A percentile compares a stretch with the other conserved stretches of the same genome.
These are phyloP conservation scores for Rhyacichthys aspro DNA, from an alignment of 2,797 vertebrate genomes.

Conservation along the genomic window DNA sequence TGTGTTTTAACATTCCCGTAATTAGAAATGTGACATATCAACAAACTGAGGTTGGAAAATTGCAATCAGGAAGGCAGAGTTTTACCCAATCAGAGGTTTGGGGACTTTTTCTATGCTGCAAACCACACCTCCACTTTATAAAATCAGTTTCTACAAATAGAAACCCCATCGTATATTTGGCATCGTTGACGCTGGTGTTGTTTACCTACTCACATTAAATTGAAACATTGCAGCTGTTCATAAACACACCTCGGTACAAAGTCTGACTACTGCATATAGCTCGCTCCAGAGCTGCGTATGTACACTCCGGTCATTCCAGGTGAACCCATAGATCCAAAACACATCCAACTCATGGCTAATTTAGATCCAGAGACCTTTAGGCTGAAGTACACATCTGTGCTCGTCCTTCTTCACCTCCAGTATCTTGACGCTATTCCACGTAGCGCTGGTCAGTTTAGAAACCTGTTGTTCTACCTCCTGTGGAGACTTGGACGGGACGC, in stretches of 20 bases:
- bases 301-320: slow-evolving; percentile 5
- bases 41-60: too few relatives aligned
- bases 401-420: slow-evolving; percentile 7
- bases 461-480: slow-evolving; percentile 21
- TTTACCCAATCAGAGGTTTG: too few relatives aligned
- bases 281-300: background rate
- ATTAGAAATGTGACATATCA: too few relatives aligned
- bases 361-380: background rate
- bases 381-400: slow-evolving; percentile 2
- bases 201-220: background rate
- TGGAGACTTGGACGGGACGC: slow-evolving; percentile 17
- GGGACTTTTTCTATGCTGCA: too few relatives aligned
- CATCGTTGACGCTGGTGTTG: background rate
- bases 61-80: too few relatives aligned
- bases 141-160: background rate
- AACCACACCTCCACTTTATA: background rate
- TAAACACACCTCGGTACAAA: slow-evolving; percentile 5
- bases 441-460: slow-evolving; percentile 1
- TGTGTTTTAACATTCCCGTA: too few relatives aligned
- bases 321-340: background rate
- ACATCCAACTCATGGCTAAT: slow-evolving; percentile 1
- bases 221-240: background rate
- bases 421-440: background rate
- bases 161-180: background rate
- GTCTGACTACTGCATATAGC: slow-evolving; percentile 1